Conservation (phyloP, 2,797 vertebrate genomes). For the Sebastes diaconus region DNA sequence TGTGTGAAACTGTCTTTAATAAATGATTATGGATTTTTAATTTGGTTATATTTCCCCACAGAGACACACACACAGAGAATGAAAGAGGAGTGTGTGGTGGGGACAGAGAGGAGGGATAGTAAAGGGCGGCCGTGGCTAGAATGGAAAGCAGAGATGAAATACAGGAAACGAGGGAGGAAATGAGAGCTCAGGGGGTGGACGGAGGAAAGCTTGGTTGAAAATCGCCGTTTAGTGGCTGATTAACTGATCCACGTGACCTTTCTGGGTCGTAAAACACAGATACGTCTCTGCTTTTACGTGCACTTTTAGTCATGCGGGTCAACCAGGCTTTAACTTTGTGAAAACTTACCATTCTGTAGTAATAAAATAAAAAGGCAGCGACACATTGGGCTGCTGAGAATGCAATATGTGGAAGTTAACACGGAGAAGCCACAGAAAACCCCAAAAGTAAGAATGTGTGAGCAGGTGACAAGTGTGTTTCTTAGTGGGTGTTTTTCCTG, state of each 20-base stretch:
- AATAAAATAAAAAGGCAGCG: not conserved
- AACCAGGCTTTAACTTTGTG: not conserved
- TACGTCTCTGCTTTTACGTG: not conserved
- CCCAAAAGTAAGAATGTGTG: slow-evolving; percentile 25
- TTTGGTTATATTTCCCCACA: slow-evolving; percentile 49
- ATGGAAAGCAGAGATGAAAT: slow-evolving; percentile 43
- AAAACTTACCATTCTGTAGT: not conserved
- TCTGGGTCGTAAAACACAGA: slow-evolving; percentile 30
- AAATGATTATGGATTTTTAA: slow-evolving; percentile 60
- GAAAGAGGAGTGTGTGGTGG: not conserved
- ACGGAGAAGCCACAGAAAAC: not conserved
- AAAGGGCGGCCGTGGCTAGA: slow-evolving; percentile 55
- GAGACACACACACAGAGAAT: slow-evolving; percentile 16
- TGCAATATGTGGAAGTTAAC: slow-evolving; percentile 1
- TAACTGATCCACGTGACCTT: slow-evolving; percentile 46
- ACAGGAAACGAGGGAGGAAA: slow-evolving; percentile 59
- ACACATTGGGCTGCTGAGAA: not conserved
- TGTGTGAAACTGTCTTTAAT: slow-evolving; percentile 32
- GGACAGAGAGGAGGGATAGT: slow-evolving; percentile 24
- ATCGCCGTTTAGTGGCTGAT: slow-evolving; percentile 29
- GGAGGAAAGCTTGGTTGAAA: slow-evolving; percentile 15
- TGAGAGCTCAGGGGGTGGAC: slow-evolving; percentile 36
- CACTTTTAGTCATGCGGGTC: not conserved
- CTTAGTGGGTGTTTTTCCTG: slow-evolving; percentile 42
- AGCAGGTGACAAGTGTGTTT: slow-evolving; percentile 48